phyloP scores from a whole-genome alignment of 2,888 invertebrate species.

The Chrysotoxum bicinctum region DNA sequence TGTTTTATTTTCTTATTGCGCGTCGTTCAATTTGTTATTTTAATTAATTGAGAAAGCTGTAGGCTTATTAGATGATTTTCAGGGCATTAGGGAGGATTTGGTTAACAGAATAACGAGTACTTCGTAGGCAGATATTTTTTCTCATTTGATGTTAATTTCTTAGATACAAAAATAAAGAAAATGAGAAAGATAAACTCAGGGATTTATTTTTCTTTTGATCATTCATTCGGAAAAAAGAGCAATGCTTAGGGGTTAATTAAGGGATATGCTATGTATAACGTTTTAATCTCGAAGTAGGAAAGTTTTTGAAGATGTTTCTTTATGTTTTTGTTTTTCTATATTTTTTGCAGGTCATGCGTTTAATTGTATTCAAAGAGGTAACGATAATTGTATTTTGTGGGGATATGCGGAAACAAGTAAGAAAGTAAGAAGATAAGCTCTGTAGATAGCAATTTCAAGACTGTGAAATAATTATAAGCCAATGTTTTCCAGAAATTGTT shows the following conservation, averaged over 20 bases:
- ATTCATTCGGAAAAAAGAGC: not conserved
- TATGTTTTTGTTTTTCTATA: not conserved
- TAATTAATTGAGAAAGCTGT: constrained; percentile 33
- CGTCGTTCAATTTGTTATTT: constrained; percentile 11
- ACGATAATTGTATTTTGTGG: not conserved
- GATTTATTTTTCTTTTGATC: constrained; percentile 5
- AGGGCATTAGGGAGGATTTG: constrained; percentile 6
- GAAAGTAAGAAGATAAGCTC: too few species aligned
- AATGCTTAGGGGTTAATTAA: constrained; percentile 13
- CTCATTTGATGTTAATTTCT: constrained; percentile 26
- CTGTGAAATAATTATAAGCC: too few species aligned
- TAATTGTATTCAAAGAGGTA: not conserved
- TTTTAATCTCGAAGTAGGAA: not conserved
- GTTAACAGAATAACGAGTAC: not conserved
- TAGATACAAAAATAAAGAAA: not conserved
- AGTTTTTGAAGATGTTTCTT: not conserved
- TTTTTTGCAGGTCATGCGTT: not conserved
- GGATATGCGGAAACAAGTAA: not conserved
- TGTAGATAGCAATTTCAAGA: too few species aligned
- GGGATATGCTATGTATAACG: not conserved
- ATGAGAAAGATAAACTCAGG: not conserved
- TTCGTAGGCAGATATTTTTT: not conserved
- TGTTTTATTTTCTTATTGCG: not conserved
- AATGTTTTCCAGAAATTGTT: too few species aligned
- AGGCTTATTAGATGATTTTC: constrained; percentile 10